phyloP scores from a whole-genome alignment of 2,113 vertebrate genomes.

The Syngnathus scovelli region DNA sequence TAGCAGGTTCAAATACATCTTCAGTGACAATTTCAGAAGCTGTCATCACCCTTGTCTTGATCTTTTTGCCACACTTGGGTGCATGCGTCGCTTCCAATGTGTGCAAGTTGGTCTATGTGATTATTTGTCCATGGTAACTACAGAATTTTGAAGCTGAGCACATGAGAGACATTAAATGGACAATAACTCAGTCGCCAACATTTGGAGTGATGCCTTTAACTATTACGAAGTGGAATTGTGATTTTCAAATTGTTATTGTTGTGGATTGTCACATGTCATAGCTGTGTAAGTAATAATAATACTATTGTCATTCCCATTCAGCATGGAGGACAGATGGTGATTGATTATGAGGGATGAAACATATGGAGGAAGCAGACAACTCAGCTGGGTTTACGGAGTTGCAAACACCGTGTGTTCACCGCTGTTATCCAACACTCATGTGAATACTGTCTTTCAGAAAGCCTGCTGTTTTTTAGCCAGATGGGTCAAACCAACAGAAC shows the following conservation, averaged over 20 bases:
- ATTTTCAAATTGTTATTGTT: background rate
- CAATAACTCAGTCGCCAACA: slow-evolving; percentile 6
- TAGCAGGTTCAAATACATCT: slow-evolving; percentile 54
- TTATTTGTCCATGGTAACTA: too few species aligned
- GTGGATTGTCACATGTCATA: slow-evolving; percentile 28
- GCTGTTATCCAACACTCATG: slow-evolving; percentile 25
- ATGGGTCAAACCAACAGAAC: background rate
- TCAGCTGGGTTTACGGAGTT: slow-evolving; percentile 46
- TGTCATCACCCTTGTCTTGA: slow-evolving; percentile 28
- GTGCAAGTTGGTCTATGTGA: too few species aligned
- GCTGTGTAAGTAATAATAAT: slow-evolving; percentile 54
- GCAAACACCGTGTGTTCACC: slow-evolving; percentile 16
- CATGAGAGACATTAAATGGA: too few species aligned
- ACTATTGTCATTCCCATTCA: slow-evolving; percentile 43
- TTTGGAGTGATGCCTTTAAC: slow-evolving; percentile 10
- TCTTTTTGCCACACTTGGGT: too few species aligned
- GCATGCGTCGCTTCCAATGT: too few species aligned
- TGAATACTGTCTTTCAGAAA: background rate
- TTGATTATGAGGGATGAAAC: slow-evolving; percentile 53
- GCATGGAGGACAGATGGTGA: slow-evolving; percentile 53
- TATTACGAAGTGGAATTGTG: background rate
- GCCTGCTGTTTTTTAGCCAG: slow-evolving; percentile 1
- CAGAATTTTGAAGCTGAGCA: too few species aligned
- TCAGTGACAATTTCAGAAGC: slow-evolving; percentile 51
- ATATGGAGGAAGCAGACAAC: slow-evolving; percentile 46